phyloP scores from a whole-genome alignment of 2,113 vertebrate species.

The Atlantisia rogersi region DNA sequence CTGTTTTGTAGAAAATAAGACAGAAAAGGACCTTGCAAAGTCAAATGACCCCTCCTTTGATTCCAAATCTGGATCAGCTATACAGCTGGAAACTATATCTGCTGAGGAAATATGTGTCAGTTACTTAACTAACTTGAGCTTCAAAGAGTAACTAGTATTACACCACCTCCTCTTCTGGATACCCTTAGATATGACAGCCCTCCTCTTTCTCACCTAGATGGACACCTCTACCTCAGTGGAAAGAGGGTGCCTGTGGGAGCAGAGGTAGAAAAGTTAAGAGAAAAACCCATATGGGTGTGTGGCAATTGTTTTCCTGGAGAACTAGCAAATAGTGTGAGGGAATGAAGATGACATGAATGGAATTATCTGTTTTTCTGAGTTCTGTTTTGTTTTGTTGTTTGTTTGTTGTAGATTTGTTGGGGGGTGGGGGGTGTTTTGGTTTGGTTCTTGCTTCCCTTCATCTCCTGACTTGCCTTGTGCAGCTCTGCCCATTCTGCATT shows the following conservation, averaged over 20 bases:
- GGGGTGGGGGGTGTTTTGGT: neutral
- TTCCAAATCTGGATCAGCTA: neutral
- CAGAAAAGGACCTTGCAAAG: neutral
- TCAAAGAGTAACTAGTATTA: neutral
- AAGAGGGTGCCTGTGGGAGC: neutral
- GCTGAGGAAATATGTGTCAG: neutral
- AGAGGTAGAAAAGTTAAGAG: neutral
- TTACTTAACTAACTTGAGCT: neutral
- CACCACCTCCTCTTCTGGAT: neutral
- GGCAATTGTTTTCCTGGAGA: neutral
- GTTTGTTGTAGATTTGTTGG: no score
- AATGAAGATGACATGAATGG: neutral
- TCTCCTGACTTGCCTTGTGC: neutral
- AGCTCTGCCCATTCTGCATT: neutral
- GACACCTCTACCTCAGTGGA: neutral
- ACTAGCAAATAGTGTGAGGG: neutral
- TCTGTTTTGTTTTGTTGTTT: neutral
- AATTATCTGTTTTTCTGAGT: neutral
- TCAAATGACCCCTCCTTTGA: neutral
- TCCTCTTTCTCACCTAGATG: neutral
- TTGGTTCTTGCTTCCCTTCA: neutral
- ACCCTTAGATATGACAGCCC: neutral
- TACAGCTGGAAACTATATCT: neutral
- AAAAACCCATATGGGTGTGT: rapidly evolving
- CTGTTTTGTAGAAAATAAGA: neutral